phyloP scores from a whole-genome alignment of 2,888 invertebrate genomes.

The Aphidoletes aphidimyza region DNA sequence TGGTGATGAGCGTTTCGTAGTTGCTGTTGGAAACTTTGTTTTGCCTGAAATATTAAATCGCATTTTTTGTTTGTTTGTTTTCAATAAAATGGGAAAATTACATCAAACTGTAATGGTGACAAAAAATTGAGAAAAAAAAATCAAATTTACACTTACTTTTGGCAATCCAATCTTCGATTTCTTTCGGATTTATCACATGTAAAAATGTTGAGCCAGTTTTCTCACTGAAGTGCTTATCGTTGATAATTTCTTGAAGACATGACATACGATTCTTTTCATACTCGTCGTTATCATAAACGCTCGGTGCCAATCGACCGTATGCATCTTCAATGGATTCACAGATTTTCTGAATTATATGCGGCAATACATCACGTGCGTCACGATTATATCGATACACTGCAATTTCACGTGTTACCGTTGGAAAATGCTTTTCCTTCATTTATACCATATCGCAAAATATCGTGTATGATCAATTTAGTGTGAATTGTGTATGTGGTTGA shows the following conservation, averaged over 20 bases:
- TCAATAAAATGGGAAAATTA: too few relatives aligned
- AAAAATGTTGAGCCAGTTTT: conserved; percentile 70
- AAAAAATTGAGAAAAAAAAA: not conserved
- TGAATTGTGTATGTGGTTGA: too few relatives aligned
- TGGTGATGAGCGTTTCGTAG: conserved; percentile 68
- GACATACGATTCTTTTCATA: conserved; percentile 74
- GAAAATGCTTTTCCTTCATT: conserved; percentile 65
- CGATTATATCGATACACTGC: conserved; percentile 72
- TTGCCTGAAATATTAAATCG: not conserved
- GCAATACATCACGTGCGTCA: conserved; percentile 69
- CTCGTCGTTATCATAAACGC: conserved; percentile 74
- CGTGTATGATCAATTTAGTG: too few relatives aligned
- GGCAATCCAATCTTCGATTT: conserved; percentile 60
- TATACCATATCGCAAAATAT: not conserved
- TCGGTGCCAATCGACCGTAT: conserved; percentile 76
- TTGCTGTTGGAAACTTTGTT: not conserved
- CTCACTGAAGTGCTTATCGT: conserved; percentile 75
- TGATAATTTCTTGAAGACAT: conserved; percentile 74
- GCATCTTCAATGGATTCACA: conserved; percentile 79
- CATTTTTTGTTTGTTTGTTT: too few relatives aligned
- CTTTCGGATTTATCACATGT: conserved; percentile 67
- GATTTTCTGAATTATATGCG: conserved; percentile 68
- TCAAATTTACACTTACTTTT: conserved; percentile 14
- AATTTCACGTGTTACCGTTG: conserved; percentile 71
- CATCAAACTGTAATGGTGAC: not conserved